Conservation (phyloP, 2,888 invertebrate species). For the Prenolepis imparis region DNA sequence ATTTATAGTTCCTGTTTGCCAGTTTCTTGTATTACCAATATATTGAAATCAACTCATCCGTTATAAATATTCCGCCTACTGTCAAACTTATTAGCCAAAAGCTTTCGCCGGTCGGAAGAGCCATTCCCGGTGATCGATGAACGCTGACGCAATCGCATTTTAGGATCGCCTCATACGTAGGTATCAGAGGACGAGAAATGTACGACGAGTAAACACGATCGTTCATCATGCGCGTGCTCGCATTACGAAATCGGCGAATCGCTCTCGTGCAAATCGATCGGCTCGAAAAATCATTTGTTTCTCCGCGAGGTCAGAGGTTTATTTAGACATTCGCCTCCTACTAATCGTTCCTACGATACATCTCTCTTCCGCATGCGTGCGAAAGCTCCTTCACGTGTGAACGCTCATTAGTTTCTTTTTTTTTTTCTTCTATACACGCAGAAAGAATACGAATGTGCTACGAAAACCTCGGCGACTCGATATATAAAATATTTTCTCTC, state of each 20-base stretch:
- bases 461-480: neutral
- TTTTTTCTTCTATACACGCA: too few relatives aligned
- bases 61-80: conserved; percentile 31
- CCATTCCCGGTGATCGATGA: conserved; percentile 11
- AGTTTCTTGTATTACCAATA: conserved; percentile 32
- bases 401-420: too few relatives aligned
- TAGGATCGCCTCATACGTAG: conserved; percentile 15
- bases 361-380: neutral
- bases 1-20: conserved; percentile 39
- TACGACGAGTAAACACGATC: conserved; percentile 14
- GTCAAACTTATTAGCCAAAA: neutral
- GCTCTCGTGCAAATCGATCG: neutral
- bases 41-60: conserved; percentile 40
- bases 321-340: neutral
- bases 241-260: conserved; percentile 1
- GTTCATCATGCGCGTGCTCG: conserved; percentile 18
- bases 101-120: conserved; percentile 8
- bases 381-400: neutral
- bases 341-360: neutral
- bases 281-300: conserved; percentile 2
- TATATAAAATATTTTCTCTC: too few relatives aligned
- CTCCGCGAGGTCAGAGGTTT: neutral
- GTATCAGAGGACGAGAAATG: neutral
- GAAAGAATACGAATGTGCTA: neutral
- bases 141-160: conserved; percentile 10